Percentiles rank a stretch among this genome's conserved stretches.
Evolutionary conservation across 92 coral and sea anemone genomes (phyloP).

Genomic region (Porites evermanni): DNA sequence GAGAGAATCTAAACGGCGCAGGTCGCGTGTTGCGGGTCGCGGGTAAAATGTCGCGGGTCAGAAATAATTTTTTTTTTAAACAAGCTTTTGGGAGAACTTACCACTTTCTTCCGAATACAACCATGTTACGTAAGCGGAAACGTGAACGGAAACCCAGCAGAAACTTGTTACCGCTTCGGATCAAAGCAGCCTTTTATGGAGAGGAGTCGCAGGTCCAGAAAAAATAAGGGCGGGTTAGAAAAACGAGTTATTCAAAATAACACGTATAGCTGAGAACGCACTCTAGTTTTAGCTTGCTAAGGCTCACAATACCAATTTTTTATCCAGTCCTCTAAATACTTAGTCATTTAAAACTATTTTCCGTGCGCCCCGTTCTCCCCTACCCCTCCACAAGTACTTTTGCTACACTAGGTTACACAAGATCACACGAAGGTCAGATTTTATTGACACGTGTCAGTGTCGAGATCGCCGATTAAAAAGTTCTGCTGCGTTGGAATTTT

Average conservation of each 20-base stretch:
- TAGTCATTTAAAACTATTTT: background rate
- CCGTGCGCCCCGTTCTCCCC: conserved; percentile 7
- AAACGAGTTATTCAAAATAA: background rate
- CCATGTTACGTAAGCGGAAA: background rate
- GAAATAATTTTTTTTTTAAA: too few relatives aligned
- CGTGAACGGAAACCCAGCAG: background rate
- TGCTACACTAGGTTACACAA: background rate
- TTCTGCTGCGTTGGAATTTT: conserved; percentile 2
- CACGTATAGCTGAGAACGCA: background rate
- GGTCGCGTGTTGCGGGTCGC: too few relatives aligned
- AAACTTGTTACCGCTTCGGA: background rate
- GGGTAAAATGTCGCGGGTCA: too few relatives aligned
- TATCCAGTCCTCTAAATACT: background rate
- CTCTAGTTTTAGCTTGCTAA: background rate
- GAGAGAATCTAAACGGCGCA: too few relatives aligned
- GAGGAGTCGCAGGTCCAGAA: conserved; percentile 5
- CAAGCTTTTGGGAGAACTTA: too few relatives aligned
- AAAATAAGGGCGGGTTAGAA: background rate
- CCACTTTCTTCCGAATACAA: background rate
- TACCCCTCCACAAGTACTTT: background rate
- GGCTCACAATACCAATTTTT: background rate
- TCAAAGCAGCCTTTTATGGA: background rate
- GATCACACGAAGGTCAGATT: background rate
- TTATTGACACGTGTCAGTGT: conserved; percentile 7
- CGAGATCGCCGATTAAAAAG: conserved; percentile 1